Evolutionary conservation across 1,140 invertebrate species (phyloP).

Genomic region (Copidosoma floridanum): DNA sequence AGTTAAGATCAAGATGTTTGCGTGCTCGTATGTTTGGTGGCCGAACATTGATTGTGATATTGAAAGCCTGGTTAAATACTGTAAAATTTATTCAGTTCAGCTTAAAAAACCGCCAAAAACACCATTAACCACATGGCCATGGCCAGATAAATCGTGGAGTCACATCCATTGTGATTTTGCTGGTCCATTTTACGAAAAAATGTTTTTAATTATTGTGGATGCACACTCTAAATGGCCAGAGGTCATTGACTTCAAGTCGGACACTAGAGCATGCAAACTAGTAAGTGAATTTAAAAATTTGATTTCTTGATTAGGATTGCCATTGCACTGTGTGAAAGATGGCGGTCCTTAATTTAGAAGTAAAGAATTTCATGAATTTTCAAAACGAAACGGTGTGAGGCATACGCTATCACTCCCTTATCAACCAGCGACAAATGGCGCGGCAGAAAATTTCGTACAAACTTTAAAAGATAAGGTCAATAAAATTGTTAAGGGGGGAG

Average conservation of each 20-base stretch:
- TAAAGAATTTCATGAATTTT: background rate
- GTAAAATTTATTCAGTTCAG: too few species aligned
- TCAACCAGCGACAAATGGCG: too few species aligned
- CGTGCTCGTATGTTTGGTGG: slow-evolving; percentile 42
- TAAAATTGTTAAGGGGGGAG: too few species aligned
- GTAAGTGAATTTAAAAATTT: background rate
- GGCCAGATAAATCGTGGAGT: slow-evolving; percentile 36
- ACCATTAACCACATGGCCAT: slow-evolving; percentile 44
- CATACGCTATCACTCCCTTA: too few species aligned
- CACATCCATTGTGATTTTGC: slow-evolving; percentile 20
- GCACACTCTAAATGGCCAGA: slow-evolving; percentile 24
- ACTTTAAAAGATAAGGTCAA: background rate
- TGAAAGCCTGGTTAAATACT: too few species aligned
- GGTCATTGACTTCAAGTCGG: too few species aligned
- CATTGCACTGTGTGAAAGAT: background rate
- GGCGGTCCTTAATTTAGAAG: background rate
- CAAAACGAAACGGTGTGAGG: background rate
- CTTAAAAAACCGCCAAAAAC: slow-evolving; percentile 34
- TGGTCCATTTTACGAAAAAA: slow-evolving; percentile 12
- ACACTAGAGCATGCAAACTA: background rate
- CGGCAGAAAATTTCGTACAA: too few species aligned
- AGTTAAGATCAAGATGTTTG: slow-evolving; percentile 15
- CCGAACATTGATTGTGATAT: slow-evolving; percentile 34
- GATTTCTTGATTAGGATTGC: background rate
- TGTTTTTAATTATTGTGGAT: slow-evolving; percentile 20